phyloP scores from a whole-genome alignment of 1,140 invertebrate genomes.

The Oryzaephilus surinamensis region DNA sequence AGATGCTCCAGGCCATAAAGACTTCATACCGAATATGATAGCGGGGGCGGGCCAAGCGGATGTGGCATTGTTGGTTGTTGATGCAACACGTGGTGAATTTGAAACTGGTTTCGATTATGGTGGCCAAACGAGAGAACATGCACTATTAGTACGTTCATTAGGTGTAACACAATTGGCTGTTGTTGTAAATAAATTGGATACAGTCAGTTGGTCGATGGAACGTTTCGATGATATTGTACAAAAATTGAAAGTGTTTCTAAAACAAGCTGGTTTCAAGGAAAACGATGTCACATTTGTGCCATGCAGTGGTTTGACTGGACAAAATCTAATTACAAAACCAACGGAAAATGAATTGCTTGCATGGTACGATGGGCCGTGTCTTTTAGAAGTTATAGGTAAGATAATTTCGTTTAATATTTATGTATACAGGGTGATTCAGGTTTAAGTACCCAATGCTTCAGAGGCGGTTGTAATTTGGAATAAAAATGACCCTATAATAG shows the following conservation, averaged over 20 bases:
- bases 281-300: slow-evolving; percentile 84
- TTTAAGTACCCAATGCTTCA: too few relatives aligned
- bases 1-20: slow-evolving; percentile 95
- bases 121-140: slow-evolving; percentile 96
- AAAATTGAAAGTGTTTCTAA: slow-evolving; percentile 81
- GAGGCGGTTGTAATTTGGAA: too few relatives aligned
- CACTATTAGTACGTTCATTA: slow-evolving; percentile 81
- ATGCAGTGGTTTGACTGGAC: slow-evolving; percentile 88
- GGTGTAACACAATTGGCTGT: slow-evolving; percentile 81
- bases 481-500: too few relatives aligned
- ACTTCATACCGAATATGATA: slow-evolving; percentile 99
- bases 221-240: slow-evolving; percentile 78
- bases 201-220: slow-evolving; percentile 64
- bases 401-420: slow-evolving; percentile 4
- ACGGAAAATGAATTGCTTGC: slow-evolving; percentile 52
- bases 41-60: slow-evolving; percentile 95
- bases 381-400: slow-evolving; percentile 73
- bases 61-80: slow-evolving; percentile 90
- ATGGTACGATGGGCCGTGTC: slow-evolving; percentile 82
- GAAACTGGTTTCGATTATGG: slow-evolving; percentile 97
- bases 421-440: too few relatives aligned
- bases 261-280: slow-evolving; percentile 91
- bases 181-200: slow-evolving; percentile 79
- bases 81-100: slow-evolving; percentile 93
- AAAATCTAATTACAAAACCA: slow-evolving; percentile 72